Conservation (phyloP, 2,113 vertebrate genomes). For the Macrotus californicus region DNA sequence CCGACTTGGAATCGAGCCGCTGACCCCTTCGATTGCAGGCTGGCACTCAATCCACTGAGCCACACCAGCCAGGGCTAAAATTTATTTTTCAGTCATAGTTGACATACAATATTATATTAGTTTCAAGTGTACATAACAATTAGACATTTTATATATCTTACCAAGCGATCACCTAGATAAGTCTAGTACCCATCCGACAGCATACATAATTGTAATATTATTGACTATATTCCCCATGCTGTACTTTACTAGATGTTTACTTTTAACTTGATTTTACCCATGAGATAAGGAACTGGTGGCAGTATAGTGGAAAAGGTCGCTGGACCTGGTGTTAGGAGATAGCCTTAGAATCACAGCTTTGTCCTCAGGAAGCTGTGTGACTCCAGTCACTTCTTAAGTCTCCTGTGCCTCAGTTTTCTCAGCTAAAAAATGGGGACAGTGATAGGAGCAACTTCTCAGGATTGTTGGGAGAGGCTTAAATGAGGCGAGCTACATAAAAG, state of each 20-base stretch:
- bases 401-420: not conserved
- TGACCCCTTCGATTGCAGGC: too few relatives aligned
- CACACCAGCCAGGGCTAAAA: too few relatives aligned
- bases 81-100: not conserved
- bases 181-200: not conserved
- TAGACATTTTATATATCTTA: not conserved
- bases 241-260: not conserved
- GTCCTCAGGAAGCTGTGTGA: not conserved
- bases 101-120: not conserved
- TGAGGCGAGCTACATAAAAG: not conserved
- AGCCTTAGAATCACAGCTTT: not conserved
- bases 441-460: not conserved
- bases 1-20: too few relatives aligned
- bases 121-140: not conserved
- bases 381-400: not conserved
- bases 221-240: not conserved
- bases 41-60: too few relatives aligned
- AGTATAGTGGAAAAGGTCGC: not conserved
- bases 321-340: not conserved
- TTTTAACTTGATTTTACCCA: not conserved
- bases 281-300: not conserved
- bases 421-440: not conserved
- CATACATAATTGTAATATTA: not conserved
- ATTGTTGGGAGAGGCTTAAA: not conserved
- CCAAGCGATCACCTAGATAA: not conserved